Base-by-base conservation (phyloP, 2,797 vertebrate species). In the Centropyge bicolor region DNA sequence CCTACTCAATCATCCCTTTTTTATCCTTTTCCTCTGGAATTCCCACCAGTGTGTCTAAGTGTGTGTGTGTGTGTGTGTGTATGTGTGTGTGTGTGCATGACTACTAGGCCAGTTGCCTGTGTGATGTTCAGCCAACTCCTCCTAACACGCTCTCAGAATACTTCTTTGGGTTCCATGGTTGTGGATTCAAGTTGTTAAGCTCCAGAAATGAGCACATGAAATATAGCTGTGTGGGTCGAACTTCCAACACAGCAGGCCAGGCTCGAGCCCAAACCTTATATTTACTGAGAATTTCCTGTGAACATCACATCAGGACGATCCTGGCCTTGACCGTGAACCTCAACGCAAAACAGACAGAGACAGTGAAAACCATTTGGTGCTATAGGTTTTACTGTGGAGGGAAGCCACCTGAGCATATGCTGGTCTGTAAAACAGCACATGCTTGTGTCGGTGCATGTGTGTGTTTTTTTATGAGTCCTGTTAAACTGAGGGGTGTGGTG, bases 71-170 rank as follows among this genome's bases (percentile, higher is more conserved):
- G 41, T 49, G 65, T 70, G 59, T 38, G 56, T 48, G 63, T n/a
- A n/a, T 38, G 54, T 69, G 74, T 73, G 76, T 48, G 71, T 38
- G 49, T 17, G 55, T 24, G 76, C 41, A 40, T 62, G 76, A 77
- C 80, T 84, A 77, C 80, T 81, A 79, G 81, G 89, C 89, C 81
- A 80, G 77, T 80, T 83, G 82, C 81, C 80, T 82, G 85, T 91
- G 86, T 93, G 93, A 93, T 90, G 89, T 90, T 76, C 70, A 74
- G 93, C 93, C 93, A 93, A 75, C 78, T 90, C 83, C 80, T 81
- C 64, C 83, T 65, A 82, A 91, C 80, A 84, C 67, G 52, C 86
- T 85, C 80, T 84, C 82, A 67, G 74, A 82, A 84, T 80, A 85
- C 80, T 84, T 83, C 81, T 86, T 63, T 56, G 65, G 80, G 57